Conservation (phyloP, 2,888 invertebrate genomes). For the Drosophila ezoana region DNA sequence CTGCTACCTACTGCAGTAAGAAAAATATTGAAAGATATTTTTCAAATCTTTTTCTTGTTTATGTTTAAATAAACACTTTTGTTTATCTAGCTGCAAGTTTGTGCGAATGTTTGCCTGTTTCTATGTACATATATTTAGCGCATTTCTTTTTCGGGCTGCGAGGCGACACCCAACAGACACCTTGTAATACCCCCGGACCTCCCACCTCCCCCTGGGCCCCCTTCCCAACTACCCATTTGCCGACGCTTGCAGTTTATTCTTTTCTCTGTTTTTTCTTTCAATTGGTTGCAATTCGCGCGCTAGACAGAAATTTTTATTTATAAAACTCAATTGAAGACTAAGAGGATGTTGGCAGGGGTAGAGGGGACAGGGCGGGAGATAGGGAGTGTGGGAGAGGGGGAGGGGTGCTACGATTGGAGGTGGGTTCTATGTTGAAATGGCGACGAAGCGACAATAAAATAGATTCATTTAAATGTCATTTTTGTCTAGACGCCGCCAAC, state of each 20-base stretch:
- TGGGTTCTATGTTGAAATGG: conserved; percentile 42
- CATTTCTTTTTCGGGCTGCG: not conserved
- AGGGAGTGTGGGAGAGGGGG: not conserved
- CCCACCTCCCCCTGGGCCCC: too few relatives aligned
- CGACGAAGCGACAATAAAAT: conserved; percentile 80
- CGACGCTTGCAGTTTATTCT: conserved; percentile 21
- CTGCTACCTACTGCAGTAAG: too few relatives aligned
- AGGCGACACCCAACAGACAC: conserved; percentile 19
- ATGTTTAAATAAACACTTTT: conserved; percentile 48
- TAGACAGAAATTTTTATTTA: conserved; percentile 60
- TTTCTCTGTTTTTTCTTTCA: conserved; percentile 32
- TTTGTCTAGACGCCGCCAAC: conserved; percentile 75
- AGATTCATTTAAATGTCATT: conserved; percentile 83
- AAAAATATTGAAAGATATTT: not conserved
- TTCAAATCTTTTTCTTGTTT: conserved; percentile 26
- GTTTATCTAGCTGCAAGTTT: not conserved
- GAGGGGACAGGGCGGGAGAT: not conserved
- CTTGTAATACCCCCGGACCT: conserved; percentile 13
- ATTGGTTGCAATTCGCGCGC: conserved; percentile 62
- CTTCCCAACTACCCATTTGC: not conserved
- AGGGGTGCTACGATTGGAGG: not conserved
- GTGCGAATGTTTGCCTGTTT: not conserved
- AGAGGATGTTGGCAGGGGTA: not conserved
- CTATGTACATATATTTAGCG: conserved; percentile 22
- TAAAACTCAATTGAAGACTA: conserved; percentile 58